Base-by-base conservation (phyloP, 1,140 invertebrate genomes). In the Zaprionus davidi region DNA sequence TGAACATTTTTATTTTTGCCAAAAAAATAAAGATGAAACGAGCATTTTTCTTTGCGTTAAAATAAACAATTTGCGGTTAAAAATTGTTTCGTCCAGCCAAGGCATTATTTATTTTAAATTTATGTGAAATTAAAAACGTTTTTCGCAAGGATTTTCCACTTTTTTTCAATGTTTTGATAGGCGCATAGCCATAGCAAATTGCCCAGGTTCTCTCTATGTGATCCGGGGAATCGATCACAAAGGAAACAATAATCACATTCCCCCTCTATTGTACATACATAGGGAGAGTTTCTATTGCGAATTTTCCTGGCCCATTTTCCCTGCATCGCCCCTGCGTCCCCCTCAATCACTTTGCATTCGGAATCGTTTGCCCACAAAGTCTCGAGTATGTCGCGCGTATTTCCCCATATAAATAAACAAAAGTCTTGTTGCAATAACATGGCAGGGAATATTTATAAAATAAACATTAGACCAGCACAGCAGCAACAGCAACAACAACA, bases 41-140 rank as follows among this genome's bases (percentile, higher is more conserved):
- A 57, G 71, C 72, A 68, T 85, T 90, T 85, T 90, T 56, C 85
- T 87, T 87, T 87, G 84, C 86, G 81, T 78, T 90, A 85, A 90
- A 90, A 80, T 84, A 90, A 90, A 90, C 85, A 90, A 70, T 64
- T 90, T 88, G 79, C 75, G 31, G 31, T 78, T 66, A 41, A 80
- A 78, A 78, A 68, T 62, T 49, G 65, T 76, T 41, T 41, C 38
- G 13, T 15, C 5, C 38, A 15, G 38, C 71, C 69, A 76, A 67
- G 55, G 55, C 82, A 75, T 77, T 90, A 90, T 90, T 90, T 90
- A 90, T 79, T 90, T 90, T 90, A 90, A 90, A 90, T 90, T 85
- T 90, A 90, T 90, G 85, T 79, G 85, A 90, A 90, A 88, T 90
- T 90, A 85, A 90, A 90, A 90, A 81, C 75, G 73, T 81, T 90